Evolutionary conservation across 2,888 invertebrate species (phyloP), one percentile per base, ranked within the genome.

Genomic region (Amaurobius ferox): DNA sequence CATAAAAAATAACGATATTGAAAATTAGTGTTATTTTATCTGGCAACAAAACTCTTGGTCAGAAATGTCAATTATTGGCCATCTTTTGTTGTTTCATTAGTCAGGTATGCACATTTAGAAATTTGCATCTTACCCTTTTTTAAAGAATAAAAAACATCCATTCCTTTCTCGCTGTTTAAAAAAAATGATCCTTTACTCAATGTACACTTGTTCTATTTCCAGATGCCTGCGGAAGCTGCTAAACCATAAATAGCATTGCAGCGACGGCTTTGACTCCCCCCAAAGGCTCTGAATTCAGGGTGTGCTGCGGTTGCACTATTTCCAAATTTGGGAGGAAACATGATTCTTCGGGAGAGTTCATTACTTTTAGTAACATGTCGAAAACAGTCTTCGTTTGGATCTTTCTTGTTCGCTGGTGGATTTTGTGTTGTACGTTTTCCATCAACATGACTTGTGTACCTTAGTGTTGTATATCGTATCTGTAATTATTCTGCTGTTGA

Each of bases 241-340:
- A 85, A 85, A 86, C 87, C 87, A 87, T 87, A 87, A 87, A 87
- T 87, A 87, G 87, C 87, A 79, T 86, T 86, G 86, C 86, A 78
- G 29, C 68, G 79, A 86, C 79, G 86, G 73, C 66, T 55, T 72
- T 70, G 30, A 67, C 61, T 72, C 74, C 77, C 80, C 80, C 80
- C 67, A 80, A 87, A 81, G 70, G 87, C 77, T 77, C 76, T 81
- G 80, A 73, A 87, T 87, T 87, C 87, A 67, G 77, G 70, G 80
- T 66, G 76, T 73, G 87, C 87, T 79, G 87, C 64, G 74, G 87
- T 83, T 79, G 80, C 87, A 76, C 73, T 81, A 87, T 87, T 87
- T 87, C 87, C 87, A 87, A 87, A 87, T 87, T 90, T 90, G 74
- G 89, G 88, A 87, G 89, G 89, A 88, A 90, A 89, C 88, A 89